Conservation (phyloP, 2,113 vertebrate genomes). For the Lophochroa leadbeateri region DNA sequence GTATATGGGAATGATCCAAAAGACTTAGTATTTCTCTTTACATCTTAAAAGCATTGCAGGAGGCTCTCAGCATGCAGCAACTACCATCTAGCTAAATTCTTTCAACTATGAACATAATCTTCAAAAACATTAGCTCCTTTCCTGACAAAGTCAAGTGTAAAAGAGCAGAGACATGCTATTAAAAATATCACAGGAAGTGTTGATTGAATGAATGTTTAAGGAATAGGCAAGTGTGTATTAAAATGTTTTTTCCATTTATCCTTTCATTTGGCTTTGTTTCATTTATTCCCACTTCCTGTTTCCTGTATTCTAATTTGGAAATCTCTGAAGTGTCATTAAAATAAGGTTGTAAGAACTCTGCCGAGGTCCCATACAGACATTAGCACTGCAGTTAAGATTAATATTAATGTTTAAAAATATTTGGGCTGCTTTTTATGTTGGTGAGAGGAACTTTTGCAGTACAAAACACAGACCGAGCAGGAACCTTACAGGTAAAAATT, state of each 20-base stretch:
- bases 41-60: background rate
- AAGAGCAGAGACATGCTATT: background rate
- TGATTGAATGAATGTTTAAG: conserved; percentile 31
- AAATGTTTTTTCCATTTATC: conserved; percentile 17
- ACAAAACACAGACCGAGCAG: background rate
- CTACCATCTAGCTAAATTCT: background rate
- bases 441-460: background rate
- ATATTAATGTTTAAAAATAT: background rate
- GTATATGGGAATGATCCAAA: background rate
- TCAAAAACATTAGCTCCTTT: background rate
- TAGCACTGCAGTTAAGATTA: background rate
- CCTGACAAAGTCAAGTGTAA: background rate
- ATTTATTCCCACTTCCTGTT: conserved; percentile 23
- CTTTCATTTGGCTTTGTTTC: conserved; percentile 23
- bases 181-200: conserved; percentile 25
- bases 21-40: background rate
- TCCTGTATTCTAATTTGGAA: conserved; percentile 42
- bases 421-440: background rate
- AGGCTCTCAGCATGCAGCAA: background rate
- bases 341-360: background rate
- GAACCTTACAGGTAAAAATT: background rate
- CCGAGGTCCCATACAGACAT: background rate
- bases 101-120: background rate
- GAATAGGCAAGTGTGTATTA: background rate
- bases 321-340: conserved; percentile 33